A percentile compares a stretch with the other conserved stretches of the same genome.
Conservation (phyloP, 2,888 invertebrate species). For the Willowsia nigromaculata region DNA sequence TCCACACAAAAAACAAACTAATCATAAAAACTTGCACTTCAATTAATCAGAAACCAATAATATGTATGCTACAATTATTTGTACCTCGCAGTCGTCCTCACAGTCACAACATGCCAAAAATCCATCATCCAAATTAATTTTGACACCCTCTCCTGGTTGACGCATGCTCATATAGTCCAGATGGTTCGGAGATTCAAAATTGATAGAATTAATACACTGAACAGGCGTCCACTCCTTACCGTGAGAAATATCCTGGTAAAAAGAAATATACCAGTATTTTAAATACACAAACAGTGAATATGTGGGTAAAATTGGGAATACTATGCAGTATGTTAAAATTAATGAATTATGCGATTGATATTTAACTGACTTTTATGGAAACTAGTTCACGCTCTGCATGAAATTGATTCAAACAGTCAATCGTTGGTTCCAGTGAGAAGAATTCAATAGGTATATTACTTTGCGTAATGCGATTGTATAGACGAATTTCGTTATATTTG, state of each 20-base stretch:
- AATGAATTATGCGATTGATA: no score
- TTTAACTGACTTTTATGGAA: neutral
- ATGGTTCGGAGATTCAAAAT: constrained; percentile 89
- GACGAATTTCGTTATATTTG: constrained; percentile 87
- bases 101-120: constrained; percentile 96
- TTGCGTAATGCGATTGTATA: constrained; percentile 86
- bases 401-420: constrained; percentile 92
- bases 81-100: constrained; percentile 91
- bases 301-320: no score
- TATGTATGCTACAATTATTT: neutral
- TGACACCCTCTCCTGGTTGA: constrained; percentile 91
- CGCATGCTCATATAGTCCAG: constrained; percentile 92
- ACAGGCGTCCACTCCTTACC: constrained; percentile 93
- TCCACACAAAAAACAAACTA: neutral
- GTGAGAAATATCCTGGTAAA: constrained; percentile 85
- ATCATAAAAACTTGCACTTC: no score
- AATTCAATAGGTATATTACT: constrained; percentile 90
- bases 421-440: constrained; percentile 91
- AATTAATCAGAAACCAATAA: no score
- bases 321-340: no score
- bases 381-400: neutral
- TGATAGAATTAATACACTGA: constrained; percentile 93
- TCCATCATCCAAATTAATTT: constrained; percentile 89
- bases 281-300: no score
- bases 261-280: no score